These are phyloP conservation scores for Melieria picta DNA, from an alignment of 2,888 invertebrate species.

Conservation along the genomic window DNA sequence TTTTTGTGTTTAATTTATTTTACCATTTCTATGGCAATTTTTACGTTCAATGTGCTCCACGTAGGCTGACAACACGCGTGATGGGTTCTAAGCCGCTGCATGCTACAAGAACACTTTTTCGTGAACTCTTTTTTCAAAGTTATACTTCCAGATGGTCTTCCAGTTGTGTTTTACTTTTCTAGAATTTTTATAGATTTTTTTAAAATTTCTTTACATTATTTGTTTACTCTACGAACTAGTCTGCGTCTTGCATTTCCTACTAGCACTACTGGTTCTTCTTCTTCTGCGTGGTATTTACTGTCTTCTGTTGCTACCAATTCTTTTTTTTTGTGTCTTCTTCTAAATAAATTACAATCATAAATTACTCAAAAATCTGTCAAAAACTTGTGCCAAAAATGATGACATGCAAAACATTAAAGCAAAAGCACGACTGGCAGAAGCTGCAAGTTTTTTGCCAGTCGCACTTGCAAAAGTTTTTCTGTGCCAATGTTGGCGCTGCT, in stretches of 20 bases:
- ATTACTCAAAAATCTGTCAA: constrained; percentile 45
- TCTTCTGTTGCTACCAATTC: constrained; percentile 14
- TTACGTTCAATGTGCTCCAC: too few species aligned
- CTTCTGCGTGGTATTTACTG: constrained; percentile 15
- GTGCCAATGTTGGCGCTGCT: neutral
- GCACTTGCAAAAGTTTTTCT: neutral
- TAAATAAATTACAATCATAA: constrained; percentile 45
- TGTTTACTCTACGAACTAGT: too few species aligned
- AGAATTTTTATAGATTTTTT: too few species aligned
- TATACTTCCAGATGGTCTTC: too few species aligned
- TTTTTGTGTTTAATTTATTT: too few species aligned
- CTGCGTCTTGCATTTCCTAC: neutral
- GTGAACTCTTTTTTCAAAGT: too few species aligned
- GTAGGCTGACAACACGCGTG: too few species aligned
- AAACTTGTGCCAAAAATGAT: constrained; percentile 47
- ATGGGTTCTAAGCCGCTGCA: too few species aligned
- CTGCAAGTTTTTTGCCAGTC: neutral
- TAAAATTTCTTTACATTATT: too few species aligned
- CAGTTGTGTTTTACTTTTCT: too few species aligned
- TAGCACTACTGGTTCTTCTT: neutral
- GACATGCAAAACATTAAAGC: constrained; percentile 43
- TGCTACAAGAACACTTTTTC: too few species aligned
- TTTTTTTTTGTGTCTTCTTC: constrained; percentile 26
- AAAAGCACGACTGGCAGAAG: neutral
- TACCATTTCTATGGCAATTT: too few species aligned